Evolutionary conservation across 2,888 invertebrate species (phyloP), one percentile per base, ranked within the genome.

Genomic region (Lycophotia porphyrea): DNA sequence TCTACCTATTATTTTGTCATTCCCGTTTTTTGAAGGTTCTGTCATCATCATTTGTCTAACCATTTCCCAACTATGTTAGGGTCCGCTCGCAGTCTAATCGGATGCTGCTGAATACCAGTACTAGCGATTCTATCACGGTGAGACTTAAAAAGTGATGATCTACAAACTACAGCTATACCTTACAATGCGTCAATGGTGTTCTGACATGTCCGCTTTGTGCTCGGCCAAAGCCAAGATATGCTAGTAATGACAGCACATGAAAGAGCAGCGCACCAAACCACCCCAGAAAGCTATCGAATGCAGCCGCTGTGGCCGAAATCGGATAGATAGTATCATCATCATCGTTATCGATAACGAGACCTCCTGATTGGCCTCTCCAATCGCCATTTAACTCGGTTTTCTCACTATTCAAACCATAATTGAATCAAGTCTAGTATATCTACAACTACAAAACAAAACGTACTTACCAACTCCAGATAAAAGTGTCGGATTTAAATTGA

Each of bases 401-500:
- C 24, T 36, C 7, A 2, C 55, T 55, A 2, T 27, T 18, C 15
- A 27, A 55, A 55, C 15, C 55, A 27, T 7, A 7, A n/a, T 5
- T 15, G 13, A 52, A 27, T 27, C 55, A 27, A 55, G 27, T 15
- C 15, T 15, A 15, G 15, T 27, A 55, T n/a, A n/a, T 18, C 36
- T 36, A 34, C 34, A 34, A 61, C 5, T 31, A 52, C 31, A 9
- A 44, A 49, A 31, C 44, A 42, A 70, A 74, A 36, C 24, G 21
- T 44, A 55, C 36, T 63, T 66, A 61, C 42, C 27, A 18, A 64
- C 24, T 63, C n/a, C 34, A 39, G 64, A 65, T 71, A 75, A 77
- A 64, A 78, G 69, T 72, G 73, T 74, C 47, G 65, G 69, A 63
- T 75, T 77, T 73, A 73, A 85, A 82, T 76, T 76, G 73, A 84